Base-by-base conservation (phyloP, 2,797 vertebrate species). In the Sebastes steindachneri region DNA sequence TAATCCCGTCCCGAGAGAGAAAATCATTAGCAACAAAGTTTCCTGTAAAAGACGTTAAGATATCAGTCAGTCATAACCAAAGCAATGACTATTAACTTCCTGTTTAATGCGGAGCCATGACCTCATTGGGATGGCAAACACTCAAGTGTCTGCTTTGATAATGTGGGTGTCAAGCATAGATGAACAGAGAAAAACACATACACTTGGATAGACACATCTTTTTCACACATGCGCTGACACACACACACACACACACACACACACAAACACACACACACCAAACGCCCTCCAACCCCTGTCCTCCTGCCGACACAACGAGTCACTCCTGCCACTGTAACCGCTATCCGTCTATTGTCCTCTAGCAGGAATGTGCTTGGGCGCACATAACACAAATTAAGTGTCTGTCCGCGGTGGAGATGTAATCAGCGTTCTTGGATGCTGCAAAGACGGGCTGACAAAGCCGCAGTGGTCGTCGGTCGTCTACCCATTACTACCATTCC, bases 271-370 rank as follows among this genome's bases (percentile, higher is more conserved):
- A 86, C 31, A 78, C 41, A 77, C 65, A 73, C 54, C 31, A 58
- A 68, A 73, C 51, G 9, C 66, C 17, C 65, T 69, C 51, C 25
- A 78, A 75, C 29, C 75, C 55, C 29, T 73, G 53, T 57, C 73
- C 73, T 80, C 59, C 28, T 41, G 48, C 72, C 91, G 85, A 82
- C 85, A 87, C 45, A 66, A 75, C 41, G 59, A 92, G 85, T 88
- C 88, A 80, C 53, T 84, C 75, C 68, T 81, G 82, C 89, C 86
- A 83, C 84, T 83, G 69, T 45, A 85, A 91, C 88, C 83, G 7
- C 87, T 55, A 75, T 77, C 71, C 60, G 31, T 93, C 89, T 85
- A 76, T 77, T 94, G 90, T 92, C 87, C 90, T 86, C 80, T 2
- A 21, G 48, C 41, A 90, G 86, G 85, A 94, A 93, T 91, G 90